Evolutionary conservation across 2,113 vertebrate genomes (phyloP).

Genomic region (Pithys albifrons): DNA sequence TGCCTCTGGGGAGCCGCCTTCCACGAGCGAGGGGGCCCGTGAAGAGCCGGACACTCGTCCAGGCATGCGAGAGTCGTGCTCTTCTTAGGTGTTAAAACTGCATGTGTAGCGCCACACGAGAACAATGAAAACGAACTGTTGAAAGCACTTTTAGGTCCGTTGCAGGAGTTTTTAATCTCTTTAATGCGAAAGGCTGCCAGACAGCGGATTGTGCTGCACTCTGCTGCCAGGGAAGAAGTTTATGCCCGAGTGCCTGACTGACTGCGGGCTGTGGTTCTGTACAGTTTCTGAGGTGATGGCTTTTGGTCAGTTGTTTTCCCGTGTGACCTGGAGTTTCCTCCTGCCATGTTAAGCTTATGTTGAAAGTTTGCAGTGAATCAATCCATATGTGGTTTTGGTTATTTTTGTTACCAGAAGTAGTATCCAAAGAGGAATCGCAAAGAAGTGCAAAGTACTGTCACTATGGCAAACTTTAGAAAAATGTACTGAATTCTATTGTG

Average conservation of each 20-base stretch:
- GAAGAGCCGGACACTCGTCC: no score
- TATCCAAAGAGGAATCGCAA: background rate
- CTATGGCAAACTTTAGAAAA: background rate
- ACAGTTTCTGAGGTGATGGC: background rate
- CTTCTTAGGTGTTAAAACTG: background rate
- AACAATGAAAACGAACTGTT: no score
- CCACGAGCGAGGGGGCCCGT: fast-evolving
- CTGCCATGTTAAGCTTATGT: fast-evolving
- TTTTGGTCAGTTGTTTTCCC: background rate
- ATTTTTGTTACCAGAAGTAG: background rate
- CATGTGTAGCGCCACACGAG: fast-evolving
- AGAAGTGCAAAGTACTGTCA: background rate
- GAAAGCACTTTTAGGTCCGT: background rate
- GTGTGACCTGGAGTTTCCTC: fast-evolving
- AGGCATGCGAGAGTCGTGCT: fast-evolving
- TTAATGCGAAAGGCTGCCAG: fast-evolving
- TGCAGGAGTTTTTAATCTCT: background rate
- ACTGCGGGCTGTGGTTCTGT: background rate
- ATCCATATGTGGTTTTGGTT: background rate
- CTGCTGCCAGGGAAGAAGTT: background rate
- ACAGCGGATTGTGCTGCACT: background rate
- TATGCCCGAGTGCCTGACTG: background rate
- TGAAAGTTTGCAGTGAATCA: background rate
- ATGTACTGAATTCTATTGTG: background rate
- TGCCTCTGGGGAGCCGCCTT: no score